These are phyloP conservation scores for Halocynthia aurantium DNA, from an alignment of 23 tunicate species.

Conservation along the genomic window DNA sequence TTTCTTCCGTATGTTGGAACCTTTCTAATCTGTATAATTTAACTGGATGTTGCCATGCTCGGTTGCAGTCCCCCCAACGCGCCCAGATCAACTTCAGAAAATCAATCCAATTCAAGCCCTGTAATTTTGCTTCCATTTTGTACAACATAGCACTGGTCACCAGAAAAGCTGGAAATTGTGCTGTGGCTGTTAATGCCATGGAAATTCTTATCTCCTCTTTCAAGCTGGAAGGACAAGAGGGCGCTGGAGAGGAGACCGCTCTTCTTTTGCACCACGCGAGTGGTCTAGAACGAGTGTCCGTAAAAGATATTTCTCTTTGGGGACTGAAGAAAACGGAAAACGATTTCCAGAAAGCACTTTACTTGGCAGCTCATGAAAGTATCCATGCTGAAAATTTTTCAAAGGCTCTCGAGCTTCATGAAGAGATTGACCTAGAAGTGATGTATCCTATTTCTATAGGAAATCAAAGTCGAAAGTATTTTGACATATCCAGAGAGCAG, in stretches of 20 bases:
- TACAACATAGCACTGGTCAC: slow-evolving; percentile 1
- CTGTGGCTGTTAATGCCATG: not conserved
- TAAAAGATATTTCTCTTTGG: not conserved
- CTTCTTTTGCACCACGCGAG: not conserved
- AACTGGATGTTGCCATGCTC: slow-evolving; percentile 19
- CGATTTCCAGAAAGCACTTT: not conserved
- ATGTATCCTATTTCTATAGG: not conserved
- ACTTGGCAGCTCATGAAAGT: not conserved
- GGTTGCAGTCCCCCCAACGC: not conserved
- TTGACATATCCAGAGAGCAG: not conserved
- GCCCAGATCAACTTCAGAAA: slow-evolving; percentile 26
- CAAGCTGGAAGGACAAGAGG: not conserved
- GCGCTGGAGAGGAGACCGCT: not conserved
- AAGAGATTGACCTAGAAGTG: not conserved
- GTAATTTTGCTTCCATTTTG: not conserved
- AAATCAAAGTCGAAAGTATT: not conserved
- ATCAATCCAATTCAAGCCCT: slow-evolving; percentile 2
- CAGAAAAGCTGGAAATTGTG: slow-evolving; percentile 6
- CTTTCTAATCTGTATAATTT: slow-evolving; percentile 10
- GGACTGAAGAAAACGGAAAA: not conserved
- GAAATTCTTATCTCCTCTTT: slow-evolving; percentile 6
- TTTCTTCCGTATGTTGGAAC: not conserved
- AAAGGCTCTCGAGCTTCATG: not conserved
- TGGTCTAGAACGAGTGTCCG: not conserved
- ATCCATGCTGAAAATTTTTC: not conserved